These are phyloP conservation scores for Lasioglossum morio DNA, from an alignment of 2,888 invertebrate species.

Conservation along the genomic window DNA sequence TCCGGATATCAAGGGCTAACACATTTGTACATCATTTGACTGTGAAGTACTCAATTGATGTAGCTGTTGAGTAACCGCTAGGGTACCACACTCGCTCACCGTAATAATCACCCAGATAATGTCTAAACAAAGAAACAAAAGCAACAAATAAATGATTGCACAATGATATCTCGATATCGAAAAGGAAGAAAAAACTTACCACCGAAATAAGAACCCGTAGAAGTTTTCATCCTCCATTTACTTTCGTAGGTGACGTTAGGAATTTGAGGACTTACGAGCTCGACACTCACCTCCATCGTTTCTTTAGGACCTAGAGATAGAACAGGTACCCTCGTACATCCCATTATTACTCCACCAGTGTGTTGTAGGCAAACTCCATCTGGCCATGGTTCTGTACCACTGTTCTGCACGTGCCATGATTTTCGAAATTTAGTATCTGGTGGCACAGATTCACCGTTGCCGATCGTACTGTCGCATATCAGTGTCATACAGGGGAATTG, in stretches of 20 bases:
- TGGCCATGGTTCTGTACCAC: conserved; percentile 95
- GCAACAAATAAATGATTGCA: neutral
- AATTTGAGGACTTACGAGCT: conserved; percentile 91
- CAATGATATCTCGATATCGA: neutral
- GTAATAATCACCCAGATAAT: conserved; percentile 92
- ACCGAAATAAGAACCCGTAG: conserved; percentile 96
- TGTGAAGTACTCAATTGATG: conserved; percentile 86
- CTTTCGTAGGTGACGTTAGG: conserved; percentile 91
- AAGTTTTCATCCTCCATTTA: conserved; percentile 95
- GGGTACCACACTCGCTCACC: conserved; percentile 92
- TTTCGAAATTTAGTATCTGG: conserved; percentile 92
- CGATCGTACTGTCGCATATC: conserved; percentile 90
- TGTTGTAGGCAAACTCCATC: conserved; percentile 91
- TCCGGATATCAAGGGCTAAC: conserved; percentile 76
- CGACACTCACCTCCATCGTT: conserved; percentile 90
- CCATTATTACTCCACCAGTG: conserved; percentile 89
- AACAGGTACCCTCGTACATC: conserved; percentile 87
- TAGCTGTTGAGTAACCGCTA: conserved; percentile 93
- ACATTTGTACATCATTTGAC: conserved; percentile 82
- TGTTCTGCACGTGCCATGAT: conserved; percentile 95
- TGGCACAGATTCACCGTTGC: conserved; percentile 91
- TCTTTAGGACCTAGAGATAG: conserved; percentile 92
- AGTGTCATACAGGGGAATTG: conserved; percentile 92
- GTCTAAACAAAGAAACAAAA: conserved; percentile 85
- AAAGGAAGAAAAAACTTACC: conserved; percentile 86